phyloP scores from a whole-genome alignment of 23 tunicate species.

The Trididemnum clinides region DNA sequence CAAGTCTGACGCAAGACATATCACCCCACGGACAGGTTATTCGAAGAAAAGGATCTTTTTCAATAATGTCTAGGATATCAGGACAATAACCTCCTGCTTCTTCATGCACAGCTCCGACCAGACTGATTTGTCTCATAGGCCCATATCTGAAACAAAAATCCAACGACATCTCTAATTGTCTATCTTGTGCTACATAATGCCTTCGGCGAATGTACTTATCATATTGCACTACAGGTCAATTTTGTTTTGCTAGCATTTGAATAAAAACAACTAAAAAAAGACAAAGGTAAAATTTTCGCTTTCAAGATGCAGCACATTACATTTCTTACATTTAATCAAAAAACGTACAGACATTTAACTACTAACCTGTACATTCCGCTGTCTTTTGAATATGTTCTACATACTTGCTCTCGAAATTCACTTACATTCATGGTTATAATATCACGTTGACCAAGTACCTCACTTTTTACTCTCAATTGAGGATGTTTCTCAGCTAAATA shows the following conservation, averaged over 20 bases:
- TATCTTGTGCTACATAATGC: too few relatives aligned
- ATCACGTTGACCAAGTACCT: constrained; percentile 85
- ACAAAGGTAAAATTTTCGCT: too few relatives aligned
- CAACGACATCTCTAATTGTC: background rate
- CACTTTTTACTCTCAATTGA: constrained; percentile 76
- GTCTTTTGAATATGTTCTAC: constrained; percentile 62
- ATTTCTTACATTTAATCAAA: too few relatives aligned
- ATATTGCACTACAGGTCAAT: too few relatives aligned
- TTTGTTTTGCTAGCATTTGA: too few relatives aligned
- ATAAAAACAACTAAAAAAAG: too few relatives aligned
- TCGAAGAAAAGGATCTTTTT: constrained; percentile 74
- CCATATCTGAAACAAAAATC: constrained; percentile 76
- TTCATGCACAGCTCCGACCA: constrained; percentile 88
- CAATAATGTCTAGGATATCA: constrained; percentile 77
- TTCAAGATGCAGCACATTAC: too few relatives aligned
- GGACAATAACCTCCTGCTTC: constrained; percentile 90
- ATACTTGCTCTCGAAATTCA: constrained; percentile 77
- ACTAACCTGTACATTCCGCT: constrained; percentile 93
- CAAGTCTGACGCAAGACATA: constrained; percentile 69
- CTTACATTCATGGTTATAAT: constrained; percentile 58
- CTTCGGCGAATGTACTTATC: too few relatives aligned
- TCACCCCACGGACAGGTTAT: constrained; percentile 94
- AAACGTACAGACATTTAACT: too few relatives aligned
- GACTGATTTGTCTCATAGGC: constrained; percentile 90
- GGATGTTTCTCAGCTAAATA: constrained; percentile 79